Evolutionary conservation across 1,140 invertebrate genomes (phyloP).

Genomic region (Saccostrea cuccullata): DNA sequence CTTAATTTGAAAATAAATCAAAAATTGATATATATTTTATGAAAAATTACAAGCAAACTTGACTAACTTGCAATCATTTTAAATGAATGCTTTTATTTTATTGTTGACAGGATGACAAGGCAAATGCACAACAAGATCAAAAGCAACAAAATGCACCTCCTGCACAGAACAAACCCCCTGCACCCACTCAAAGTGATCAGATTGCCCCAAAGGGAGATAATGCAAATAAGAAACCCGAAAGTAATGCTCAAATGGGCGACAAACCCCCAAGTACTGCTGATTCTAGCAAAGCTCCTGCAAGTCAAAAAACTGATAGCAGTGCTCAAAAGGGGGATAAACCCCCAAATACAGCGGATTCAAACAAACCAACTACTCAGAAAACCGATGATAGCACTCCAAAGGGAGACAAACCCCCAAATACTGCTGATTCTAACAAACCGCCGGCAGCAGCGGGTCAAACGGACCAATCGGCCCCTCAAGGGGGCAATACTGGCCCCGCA

Average conservation of each 20-base stretch:
- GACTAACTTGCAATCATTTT: constrained; percentile 28
- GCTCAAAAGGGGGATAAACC: constrained; percentile 4
- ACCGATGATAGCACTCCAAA: not conserved
- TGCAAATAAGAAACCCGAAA: not conserved
- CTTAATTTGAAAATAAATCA: too few relatives aligned
- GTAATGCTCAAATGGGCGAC: not conserved
- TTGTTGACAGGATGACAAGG: constrained; percentile 29
- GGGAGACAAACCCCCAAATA: constrained; percentile 4
- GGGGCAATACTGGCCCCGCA: not conserved
- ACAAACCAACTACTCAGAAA: too few relatives aligned
- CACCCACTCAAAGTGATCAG: constrained; percentile 39
- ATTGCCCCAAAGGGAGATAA: constrained; percentile 37
- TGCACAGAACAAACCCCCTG: not conserved
- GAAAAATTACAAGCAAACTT: not conserved
- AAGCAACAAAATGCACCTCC: constrained; percentile 20
- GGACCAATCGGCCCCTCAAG: not conserved
- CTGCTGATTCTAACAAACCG: not conserved
- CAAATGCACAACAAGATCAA: constrained; percentile 37
- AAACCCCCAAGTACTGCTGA: not conserved
- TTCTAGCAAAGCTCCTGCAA: too few relatives aligned
- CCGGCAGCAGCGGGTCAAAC: not conserved
- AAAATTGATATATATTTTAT: too few relatives aligned
- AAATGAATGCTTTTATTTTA: constrained; percentile 15
- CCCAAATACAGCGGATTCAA: not conserved
- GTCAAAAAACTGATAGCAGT: not conserved